These are phyloP conservation scores for Leptodactylus fuscus DNA, from an alignment of 2,113 vertebrate genomes.

Conservation along the genomic window DNA sequence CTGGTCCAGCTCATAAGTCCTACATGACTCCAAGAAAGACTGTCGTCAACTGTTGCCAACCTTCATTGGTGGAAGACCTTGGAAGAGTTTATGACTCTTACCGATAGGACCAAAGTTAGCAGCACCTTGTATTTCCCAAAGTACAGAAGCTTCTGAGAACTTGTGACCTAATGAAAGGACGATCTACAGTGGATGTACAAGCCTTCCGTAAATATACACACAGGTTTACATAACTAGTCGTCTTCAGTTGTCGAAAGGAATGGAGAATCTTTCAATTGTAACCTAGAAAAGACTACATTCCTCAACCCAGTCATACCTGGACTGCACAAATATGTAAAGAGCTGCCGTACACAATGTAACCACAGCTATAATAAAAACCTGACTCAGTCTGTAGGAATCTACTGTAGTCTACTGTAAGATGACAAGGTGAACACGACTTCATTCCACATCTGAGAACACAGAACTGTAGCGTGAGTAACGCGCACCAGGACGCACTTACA, in stretches of 20 bases:
- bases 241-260: neutral
- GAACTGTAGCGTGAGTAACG: neutral
- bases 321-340: neutral
- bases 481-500: neutral
- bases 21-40: too few relatives aligned
- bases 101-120: too few relatives aligned
- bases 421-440: slow-evolving; percentile 4
- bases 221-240: too few relatives aligned
- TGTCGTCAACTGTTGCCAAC: too few relatives aligned
- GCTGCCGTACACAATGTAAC: neutral
- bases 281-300: neutral
- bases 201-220: too few relatives aligned
- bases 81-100: too few relatives aligned
- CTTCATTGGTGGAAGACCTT: neutral
- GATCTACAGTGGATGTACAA: too few relatives aligned
- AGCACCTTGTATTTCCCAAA: too few relatives aligned
- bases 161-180: too few relatives aligned
- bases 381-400: slow-evolving; percentile 26
- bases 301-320: neutral
- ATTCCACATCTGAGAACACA: slow-evolving; percentile 37
- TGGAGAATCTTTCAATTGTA: neutral
- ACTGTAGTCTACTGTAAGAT: slow-evolving; percentile 47
- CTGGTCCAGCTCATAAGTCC: neutral
- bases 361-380: slow-evolving; percentile 18
- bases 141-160: too few relatives aligned